Percentiles rank a stretch among this genome's conserved stretches.
phyloP scores from a whole-genome alignment of 2,113 vertebrate genomes.

The Macheiramphus alcinus region DNA sequence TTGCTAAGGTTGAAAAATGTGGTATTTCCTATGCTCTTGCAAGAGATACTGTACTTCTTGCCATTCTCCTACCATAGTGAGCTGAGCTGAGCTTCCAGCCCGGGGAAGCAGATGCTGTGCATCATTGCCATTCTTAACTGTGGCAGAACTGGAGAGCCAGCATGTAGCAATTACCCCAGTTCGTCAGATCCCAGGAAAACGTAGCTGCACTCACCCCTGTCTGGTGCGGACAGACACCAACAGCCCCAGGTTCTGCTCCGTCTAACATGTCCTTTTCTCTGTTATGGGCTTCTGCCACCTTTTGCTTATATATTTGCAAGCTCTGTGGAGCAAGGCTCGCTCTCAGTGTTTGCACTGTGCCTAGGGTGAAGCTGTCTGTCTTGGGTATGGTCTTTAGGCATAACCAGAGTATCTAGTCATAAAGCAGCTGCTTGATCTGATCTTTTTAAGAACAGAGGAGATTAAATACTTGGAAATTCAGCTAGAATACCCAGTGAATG shows the following conservation, averaged over 20 bases:
- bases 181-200: background rate
- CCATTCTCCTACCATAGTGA: background rate
- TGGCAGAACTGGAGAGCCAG: background rate
- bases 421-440: background rate
- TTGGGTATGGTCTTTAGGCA: background rate
- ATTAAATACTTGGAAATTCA: background rate
- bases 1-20: background rate
- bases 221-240: rapidly evolving
- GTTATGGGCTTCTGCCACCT: background rate
- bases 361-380: background rate
- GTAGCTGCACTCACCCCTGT: background rate
- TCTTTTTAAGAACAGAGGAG: background rate
- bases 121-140: background rate
- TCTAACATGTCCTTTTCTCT: background rate
- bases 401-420: background rate
- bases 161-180: background rate
- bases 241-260: background rate
- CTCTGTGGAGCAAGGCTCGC: background rate
- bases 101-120: background rate
- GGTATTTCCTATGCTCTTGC: background rate
- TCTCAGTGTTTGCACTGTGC: background rate
- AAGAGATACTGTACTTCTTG: background rate
- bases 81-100: background rate
- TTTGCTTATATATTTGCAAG: background rate
- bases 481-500: background rate